Evolutionary conservation across 2,113 vertebrate genomes (phyloP).

Genomic region (Cochlearius cochlearius): DNA sequence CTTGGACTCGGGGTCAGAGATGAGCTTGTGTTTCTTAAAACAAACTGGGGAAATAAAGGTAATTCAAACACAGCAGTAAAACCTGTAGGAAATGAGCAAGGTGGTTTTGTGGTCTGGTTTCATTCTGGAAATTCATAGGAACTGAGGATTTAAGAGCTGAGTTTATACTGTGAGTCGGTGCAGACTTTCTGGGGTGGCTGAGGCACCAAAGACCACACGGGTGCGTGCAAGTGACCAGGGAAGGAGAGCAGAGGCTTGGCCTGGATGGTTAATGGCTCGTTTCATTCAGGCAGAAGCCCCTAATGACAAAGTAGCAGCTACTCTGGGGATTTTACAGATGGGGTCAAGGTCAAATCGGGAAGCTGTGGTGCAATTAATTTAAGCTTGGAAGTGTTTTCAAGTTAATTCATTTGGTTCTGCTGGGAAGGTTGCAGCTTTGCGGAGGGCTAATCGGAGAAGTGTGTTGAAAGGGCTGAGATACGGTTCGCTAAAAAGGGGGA

Average conservation of each 20-base stretch:
- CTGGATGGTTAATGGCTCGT: background rate
- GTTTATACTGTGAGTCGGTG: background rate
- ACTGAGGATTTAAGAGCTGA: background rate
- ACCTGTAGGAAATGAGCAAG: background rate
- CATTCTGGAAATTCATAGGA: background rate
- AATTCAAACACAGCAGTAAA: background rate
- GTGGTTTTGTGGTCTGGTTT: background rate
- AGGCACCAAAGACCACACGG: background rate
- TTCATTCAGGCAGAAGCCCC: constrained; percentile 1
- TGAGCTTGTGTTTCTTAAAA: background rate
- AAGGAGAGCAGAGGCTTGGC: background rate
- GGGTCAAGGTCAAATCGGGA: constrained; percentile 28
- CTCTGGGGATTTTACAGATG: background rate
- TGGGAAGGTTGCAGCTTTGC: constrained; percentile 5
- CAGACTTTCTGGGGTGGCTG: background rate
- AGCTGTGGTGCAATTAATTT: constrained; percentile 50
- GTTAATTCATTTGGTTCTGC: constrained; percentile 38
- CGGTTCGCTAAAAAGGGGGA: constrained; percentile 9
- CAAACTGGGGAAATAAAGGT: background rate
- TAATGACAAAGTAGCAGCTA: background rate
- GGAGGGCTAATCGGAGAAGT: background rate
- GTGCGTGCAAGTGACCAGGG: fast-evolving
- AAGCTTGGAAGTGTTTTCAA: constrained; percentile 26
- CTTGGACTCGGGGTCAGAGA: background rate
- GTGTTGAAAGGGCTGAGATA: constrained; percentile 48